Evolutionary conservation across 2,888 invertebrate genomes (phyloP).

Genomic region (Thalpophila matura): DNA sequence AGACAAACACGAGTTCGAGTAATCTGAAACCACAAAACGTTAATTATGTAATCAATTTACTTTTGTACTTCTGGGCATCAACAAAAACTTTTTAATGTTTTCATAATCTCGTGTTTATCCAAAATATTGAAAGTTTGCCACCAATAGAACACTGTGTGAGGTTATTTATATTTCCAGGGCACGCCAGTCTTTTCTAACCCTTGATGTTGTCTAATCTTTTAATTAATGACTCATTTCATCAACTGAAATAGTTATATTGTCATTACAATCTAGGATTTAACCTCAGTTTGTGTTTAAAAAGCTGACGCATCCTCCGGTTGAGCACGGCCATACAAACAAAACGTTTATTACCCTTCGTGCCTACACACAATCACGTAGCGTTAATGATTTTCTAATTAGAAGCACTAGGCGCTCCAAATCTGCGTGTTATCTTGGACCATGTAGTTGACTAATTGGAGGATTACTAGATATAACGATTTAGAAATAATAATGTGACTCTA

Average conservation of each 20-base stretch:
- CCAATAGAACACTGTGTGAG: no score
- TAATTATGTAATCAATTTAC: no score
- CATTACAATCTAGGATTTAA: no score
- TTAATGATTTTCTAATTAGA: constrained; percentile 38
- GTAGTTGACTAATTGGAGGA: constrained; percentile 37
- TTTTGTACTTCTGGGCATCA: no score
- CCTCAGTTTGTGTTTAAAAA: no score
- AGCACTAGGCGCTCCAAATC: constrained; percentile 37
- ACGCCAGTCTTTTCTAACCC: no score
- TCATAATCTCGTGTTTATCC: no score
- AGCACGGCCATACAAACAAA: neutral
- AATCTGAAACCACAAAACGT: neutral
- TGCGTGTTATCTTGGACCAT: constrained; percentile 27
- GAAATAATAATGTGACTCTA: constrained; percentile 55
- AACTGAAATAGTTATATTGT: neutral
- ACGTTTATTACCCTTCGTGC: constrained; percentile 5
- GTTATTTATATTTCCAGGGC: no score
- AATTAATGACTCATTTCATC: no score
- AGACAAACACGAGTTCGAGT: neutral
- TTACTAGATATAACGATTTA: constrained; percentile 45
- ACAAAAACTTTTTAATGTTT: no score
- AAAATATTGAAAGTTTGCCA: no score
- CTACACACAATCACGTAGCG: constrained; percentile 20
- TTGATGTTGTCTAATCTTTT: no score
- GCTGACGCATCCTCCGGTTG: neutral